phyloP scores from a whole-genome alignment of 2,113 vertebrate genomes.

The Cygnus buccinator region DNA sequence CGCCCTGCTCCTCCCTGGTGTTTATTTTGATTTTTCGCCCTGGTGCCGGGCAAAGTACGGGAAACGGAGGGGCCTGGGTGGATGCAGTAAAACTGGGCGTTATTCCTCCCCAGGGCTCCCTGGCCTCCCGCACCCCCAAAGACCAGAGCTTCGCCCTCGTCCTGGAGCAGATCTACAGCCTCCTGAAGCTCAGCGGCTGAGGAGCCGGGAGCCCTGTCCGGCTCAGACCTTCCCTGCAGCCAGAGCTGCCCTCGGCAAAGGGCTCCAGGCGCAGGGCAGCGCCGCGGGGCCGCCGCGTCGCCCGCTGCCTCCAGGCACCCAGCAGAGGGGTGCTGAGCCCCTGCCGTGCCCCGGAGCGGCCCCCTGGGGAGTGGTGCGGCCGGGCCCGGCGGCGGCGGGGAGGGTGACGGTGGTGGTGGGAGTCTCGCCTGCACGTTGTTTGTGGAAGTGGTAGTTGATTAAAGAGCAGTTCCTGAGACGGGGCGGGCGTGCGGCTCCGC shows the following conservation, averaged over 20 bases:
- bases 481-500: accelerated
- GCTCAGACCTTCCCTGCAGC: neutral
- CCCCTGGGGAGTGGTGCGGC: neutral
- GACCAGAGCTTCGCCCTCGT: slow-evolving; percentile 89
- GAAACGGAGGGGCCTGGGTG: no score
- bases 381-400: no score
- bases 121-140: slow-evolving; percentile 91
- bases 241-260: neutral
- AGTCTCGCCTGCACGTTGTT: neutral
- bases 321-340: neutral
- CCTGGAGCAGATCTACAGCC: slow-evolving; percentile 90
- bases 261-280: neutral
- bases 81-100: neutral
- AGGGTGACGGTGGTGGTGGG: neutral
- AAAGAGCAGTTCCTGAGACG: slow-evolving; percentile 13
- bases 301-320: neutral
- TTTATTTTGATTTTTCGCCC: neutral
- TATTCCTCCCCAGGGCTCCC: slow-evolving; percentile 79
- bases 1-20: accelerated
- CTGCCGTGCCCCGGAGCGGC: neutral
- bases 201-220: neutral
- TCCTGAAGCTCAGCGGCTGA: slow-evolving; percentile 81
- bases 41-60: neutral
- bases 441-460: slow-evolving; percentile 43
- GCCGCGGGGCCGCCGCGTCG: neutral